Percentiles rank a stretch among this genome's conserved stretches.
Conservation (phyloP, 1,140 invertebrate species). For the Charaxes varanes region DNA sequence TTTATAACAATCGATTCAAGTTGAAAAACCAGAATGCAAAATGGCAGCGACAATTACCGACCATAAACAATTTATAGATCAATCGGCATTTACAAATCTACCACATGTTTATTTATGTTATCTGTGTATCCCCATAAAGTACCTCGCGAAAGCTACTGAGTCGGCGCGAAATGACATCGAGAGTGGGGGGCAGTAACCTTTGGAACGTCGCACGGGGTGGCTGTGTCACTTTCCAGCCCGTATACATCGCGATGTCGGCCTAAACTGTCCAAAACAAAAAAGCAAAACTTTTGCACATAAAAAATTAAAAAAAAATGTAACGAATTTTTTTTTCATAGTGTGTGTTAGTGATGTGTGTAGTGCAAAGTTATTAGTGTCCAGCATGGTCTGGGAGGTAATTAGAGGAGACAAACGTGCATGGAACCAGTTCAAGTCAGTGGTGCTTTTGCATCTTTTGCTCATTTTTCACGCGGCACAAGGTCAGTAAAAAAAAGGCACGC, state of each 20-base stretch:
- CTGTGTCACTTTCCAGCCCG: constrained; percentile 36
- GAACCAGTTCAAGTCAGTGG: constrained; percentile 50
- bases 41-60: too few species aligned
- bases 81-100: constrained; percentile 15
- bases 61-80: constrained; percentile 10
- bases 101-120: constrained; percentile 21
- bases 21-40: constrained; percentile 3
- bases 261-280: constrained; percentile 29
- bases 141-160: constrained; percentile 59
- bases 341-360: constrained; percentile 36
- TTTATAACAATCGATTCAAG: too few species aligned
- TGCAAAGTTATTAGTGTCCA: constrained; percentile 55
- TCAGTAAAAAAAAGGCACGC: constrained; percentile 37
- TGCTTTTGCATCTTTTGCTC: constrained; percentile 58
- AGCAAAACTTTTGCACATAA: constrained; percentile 2
- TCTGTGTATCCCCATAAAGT: constrained; percentile 43
- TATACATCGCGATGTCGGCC: constrained; percentile 54
- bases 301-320: neutral
- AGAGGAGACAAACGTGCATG: constrained; percentile 56
- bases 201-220: constrained; percentile 40
- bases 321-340: constrained; percentile 1
- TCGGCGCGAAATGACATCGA: constrained; percentile 62
- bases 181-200: constrained; percentile 63
- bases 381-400: constrained; percentile 57
- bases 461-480: constrained; percentile 42